Conservation (phyloP, 2,888 invertebrate species). For the Chrysodeixis includens region DNA sequence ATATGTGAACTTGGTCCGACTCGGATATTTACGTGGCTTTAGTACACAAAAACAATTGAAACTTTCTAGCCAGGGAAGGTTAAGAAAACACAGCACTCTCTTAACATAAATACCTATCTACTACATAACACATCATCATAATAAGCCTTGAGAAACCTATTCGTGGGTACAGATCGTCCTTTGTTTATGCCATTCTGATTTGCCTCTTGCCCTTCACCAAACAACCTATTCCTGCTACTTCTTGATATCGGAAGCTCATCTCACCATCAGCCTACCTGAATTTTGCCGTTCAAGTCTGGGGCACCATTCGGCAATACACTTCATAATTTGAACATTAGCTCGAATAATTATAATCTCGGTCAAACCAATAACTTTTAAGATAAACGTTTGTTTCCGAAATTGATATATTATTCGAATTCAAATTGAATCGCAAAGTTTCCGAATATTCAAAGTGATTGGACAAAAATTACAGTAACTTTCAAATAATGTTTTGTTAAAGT, state of each 20-base stretch:
- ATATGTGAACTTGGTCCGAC: neutral
- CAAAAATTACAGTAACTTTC: no score
- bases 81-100: neutral
- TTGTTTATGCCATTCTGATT: no score
- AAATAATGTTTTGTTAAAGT: neutral
- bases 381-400: constrained; percentile 22
- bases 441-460: constrained; percentile 10
- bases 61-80: neutral
- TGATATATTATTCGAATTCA: constrained; percentile 3
- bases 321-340: neutral
- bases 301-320: no score
- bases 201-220: no score
- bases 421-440: neutral
- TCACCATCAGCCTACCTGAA: no score
- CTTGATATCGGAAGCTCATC: no score
- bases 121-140: no score
- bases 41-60: neutral
- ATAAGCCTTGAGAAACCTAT: no score
- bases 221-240: no score
- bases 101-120: constrained; percentile 1
- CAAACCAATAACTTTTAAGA: neutral
- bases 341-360: constrained; percentile 11
- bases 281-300: no score
- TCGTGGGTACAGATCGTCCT: no score
- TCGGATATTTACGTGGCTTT: neutral